phyloP scores from a whole-genome alignment of 1,140 invertebrate species.

The Paralvinella palmiformis region DNA sequence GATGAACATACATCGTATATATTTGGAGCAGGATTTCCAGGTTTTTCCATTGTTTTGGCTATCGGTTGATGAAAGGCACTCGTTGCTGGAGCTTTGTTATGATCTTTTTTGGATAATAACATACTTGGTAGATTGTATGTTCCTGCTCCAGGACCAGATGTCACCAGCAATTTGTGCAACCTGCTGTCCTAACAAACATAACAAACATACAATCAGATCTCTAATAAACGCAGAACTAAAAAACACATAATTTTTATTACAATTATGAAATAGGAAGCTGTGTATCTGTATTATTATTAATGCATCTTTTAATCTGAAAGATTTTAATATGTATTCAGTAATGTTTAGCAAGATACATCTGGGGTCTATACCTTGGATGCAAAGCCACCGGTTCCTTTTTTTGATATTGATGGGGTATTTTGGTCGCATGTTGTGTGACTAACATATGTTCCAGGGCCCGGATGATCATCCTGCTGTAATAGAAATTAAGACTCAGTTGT shows the following conservation, averaged over 20 bases:
- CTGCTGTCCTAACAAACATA: constrained; percentile 13
- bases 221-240: too few species aligned
- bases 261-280: too few species aligned
- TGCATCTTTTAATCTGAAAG: too few species aligned
- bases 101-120: constrained; percentile 34
- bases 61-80: constrained; percentile 41
- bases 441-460: constrained; percentile 42
- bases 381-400: constrained; percentile 46
- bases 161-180: not conserved
- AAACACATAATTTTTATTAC: too few species aligned
- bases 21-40: constrained; percentile 40
- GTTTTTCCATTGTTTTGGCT: constrained; percentile 24
- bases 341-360: too few species aligned
- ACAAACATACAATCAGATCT: too few species aligned
- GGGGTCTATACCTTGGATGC: constrained; percentile 43
- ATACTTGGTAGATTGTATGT: constrained; percentile 36
- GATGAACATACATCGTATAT: constrained; percentile 40
- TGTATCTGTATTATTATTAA: too few species aligned
- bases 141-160: constrained; percentile 36
- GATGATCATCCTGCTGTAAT: constrained; percentile 36
- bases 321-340: too few species aligned
- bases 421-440: constrained; percentile 29
- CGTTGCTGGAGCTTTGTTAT: constrained; percentile 32
- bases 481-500: not conserved
- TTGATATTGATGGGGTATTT: constrained; percentile 35